Percentiles rank a stretch among this genome's conserved stretches.
Conservation (phyloP, 1,140 invertebrate genomes). For the Drosophila ogumai region DNA sequence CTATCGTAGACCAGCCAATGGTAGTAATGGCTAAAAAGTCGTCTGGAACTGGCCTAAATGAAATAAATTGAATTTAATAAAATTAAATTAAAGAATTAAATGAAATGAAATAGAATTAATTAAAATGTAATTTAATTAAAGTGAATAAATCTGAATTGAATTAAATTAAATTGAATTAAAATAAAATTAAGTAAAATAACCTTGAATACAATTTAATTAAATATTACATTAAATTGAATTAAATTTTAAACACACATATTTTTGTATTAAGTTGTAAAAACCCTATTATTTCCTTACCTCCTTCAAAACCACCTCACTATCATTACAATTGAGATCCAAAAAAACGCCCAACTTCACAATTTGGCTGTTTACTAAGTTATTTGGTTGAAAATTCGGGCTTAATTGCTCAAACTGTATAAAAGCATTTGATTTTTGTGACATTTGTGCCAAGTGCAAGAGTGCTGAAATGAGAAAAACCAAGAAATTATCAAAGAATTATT, state of each 20-base stretch:
- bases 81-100: neutral
- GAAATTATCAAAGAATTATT: neutral
- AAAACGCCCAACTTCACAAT: conserved; percentile 58
- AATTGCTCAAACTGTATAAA: conserved; percentile 55
- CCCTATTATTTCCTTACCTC: conserved; percentile 34
- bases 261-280: neutral
- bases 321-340: conserved; percentile 67
- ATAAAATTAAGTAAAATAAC: no score
- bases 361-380: conserved; percentile 28
- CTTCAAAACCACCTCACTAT: conserved; percentile 42
- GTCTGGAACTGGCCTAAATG: conserved; percentile 38
- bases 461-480: conserved; percentile 27
- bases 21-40: conserved; percentile 48
- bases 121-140: neutral
- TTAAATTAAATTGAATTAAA: neutral
- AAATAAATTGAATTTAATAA: neutral
- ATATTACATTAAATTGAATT: neutral
- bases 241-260: neutral
- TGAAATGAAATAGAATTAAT: neutral
- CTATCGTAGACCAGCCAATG: conserved; percentile 73
- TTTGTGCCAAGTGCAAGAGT: conserved; percentile 38
- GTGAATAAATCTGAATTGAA: no score
- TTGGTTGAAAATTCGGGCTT: neutral
- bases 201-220: no score
- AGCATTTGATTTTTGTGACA: conserved; percentile 18